Evolutionary conservation across 2,113 vertebrate species (phyloP).

Genomic region (Myrmecophaga tridactyla): DNA sequence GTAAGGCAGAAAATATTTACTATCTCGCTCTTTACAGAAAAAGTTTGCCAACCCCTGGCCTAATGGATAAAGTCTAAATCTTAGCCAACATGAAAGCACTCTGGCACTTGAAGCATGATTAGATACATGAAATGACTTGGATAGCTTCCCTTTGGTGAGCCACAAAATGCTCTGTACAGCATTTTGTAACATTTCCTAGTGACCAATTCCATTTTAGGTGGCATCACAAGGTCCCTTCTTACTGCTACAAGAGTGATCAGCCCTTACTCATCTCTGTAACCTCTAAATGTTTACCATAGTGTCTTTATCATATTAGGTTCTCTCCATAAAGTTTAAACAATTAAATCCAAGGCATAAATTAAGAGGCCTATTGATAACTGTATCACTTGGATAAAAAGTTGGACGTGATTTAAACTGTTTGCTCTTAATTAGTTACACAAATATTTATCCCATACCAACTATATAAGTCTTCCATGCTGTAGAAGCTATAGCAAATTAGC

Average conservation of each 20-base stretch:
- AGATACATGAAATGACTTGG: not conserved
- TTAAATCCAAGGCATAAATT: conserved; percentile 14
- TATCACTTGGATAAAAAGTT: not conserved
- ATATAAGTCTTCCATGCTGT: not conserved
- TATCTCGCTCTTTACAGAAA: not conserved
- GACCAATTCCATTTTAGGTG: not conserved
- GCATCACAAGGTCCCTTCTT: not conserved
- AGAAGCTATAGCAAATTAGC: not conserved
- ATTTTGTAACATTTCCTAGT: not conserved
- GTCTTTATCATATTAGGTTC: not conserved
- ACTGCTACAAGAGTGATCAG: not conserved
- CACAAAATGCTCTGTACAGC: not conserved
- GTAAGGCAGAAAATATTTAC: conserved; percentile 1
- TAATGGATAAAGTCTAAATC: not conserved
- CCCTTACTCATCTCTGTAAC: not conserved
- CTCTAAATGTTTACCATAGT: not conserved
- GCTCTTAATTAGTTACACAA: not conserved
- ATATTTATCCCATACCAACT: not conserved
- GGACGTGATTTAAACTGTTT: conserved; percentile 3
- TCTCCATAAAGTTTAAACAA: not conserved
- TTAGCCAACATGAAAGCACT: not conserved
- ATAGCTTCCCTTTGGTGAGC: not conserved
- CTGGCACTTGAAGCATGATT: not conserved
- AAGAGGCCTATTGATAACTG: not conserved
- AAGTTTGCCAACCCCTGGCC: not conserved